phyloP scores from a whole-genome alignment of 1,140 invertebrate species.

The Bombus picipes region DNA sequence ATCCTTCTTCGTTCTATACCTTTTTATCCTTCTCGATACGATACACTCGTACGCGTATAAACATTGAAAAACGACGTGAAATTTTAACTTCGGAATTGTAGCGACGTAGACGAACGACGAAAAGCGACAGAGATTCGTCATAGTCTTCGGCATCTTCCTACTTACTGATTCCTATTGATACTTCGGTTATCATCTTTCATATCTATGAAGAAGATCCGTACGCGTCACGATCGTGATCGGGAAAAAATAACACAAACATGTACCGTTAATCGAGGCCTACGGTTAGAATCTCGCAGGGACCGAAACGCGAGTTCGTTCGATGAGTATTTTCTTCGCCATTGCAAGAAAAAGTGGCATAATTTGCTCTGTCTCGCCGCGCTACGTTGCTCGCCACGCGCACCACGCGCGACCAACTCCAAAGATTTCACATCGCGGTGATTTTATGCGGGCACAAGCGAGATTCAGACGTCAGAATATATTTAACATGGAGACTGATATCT shows the following conservation, averaged over 20 bases:
- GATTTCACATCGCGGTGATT: conserved; percentile 53
- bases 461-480: neutral
- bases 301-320: neutral
- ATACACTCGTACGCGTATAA: neutral
- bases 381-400: conserved; percentile 23
- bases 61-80: too few relatives aligned
- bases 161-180: too few relatives aligned
- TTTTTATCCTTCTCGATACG: neutral
- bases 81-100: neutral
- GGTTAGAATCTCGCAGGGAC: neutral
- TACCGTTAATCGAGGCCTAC: neutral
- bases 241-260: neutral
- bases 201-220: too few relatives aligned
- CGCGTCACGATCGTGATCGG: neutral
- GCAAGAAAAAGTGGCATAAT: conserved; percentile 63
- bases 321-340: neutral
- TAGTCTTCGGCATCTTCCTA: too few relatives aligned
- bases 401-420: conserved; percentile 39
- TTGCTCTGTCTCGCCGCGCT: conserved; percentile 60
- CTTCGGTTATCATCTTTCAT: too few relatives aligned
- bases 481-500: neutral
- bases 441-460: neutral
- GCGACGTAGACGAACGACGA: neutral
- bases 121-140: too few relatives aligned
- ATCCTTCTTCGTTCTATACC: neutral